Percentiles rank a stretch among this genome's conserved stretches.
phyloP scores from a whole-genome alignment of 2,888 invertebrate genomes.

The Amphipoea oculea region DNA sequence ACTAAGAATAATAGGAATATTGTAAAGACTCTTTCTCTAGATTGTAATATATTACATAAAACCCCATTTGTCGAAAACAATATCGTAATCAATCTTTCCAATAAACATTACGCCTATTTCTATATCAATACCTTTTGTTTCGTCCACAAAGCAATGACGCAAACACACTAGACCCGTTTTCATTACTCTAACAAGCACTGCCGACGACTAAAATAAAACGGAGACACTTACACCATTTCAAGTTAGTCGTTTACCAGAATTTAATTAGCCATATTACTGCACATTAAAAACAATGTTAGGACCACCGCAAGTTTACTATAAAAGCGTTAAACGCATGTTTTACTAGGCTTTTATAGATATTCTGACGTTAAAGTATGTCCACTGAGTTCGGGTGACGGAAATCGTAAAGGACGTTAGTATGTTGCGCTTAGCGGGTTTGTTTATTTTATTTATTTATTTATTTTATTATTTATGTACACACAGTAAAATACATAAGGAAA shows the following conservation, averaged over 20 bases:
- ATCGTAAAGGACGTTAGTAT: conserved; percentile 66
- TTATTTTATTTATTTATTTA: no score
- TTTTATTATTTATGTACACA: no score
- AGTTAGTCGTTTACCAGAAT: conserved; percentile 78
- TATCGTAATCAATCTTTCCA: background rate
- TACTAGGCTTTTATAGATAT: conserved; percentile 82
- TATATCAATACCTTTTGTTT: conserved; percentile 23
- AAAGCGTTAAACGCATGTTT: conserved; percentile 80
- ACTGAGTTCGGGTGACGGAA: conserved; percentile 67
- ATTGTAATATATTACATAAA: background rate
- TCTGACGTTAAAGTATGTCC: conserved; percentile 69
- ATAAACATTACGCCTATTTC: background rate
- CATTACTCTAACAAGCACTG: conserved; percentile 47
- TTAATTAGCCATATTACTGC: conserved; percentile 87
- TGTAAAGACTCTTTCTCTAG: no score
- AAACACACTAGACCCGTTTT: conserved; percentile 41
- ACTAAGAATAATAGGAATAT: background rate
- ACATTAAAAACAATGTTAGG: conserved; percentile 89
- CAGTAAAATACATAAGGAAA: no score
- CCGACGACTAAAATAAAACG: conserved; percentile 68
- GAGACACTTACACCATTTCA: conserved; percentile 63
- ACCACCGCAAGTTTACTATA: conserved; percentile 86
- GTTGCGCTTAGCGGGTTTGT: conserved; percentile 37
- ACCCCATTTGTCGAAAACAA: background rate
- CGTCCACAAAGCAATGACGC: conserved; percentile 26